These are phyloP conservation scores for Mola mola DNA, from an alignment of 2,113 vertebrate genomes.

Conservation along the genomic window DNA sequence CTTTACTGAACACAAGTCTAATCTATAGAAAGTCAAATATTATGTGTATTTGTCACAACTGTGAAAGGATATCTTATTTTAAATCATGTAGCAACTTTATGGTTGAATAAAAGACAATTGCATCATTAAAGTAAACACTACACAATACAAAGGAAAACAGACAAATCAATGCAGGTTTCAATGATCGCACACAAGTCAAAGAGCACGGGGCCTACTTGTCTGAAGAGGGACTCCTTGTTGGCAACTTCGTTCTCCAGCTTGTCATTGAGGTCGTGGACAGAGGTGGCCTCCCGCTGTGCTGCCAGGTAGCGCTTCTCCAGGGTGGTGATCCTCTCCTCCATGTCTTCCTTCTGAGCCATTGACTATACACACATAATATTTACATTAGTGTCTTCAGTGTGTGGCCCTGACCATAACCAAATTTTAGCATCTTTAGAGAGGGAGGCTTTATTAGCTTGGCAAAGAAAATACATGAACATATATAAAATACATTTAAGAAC, in stretches of 20 bases:
- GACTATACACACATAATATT: conserved; percentile 78
- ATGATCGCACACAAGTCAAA: background rate
- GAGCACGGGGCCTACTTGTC: conserved; percentile 83
- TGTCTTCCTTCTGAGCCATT: conserved; percentile 97
- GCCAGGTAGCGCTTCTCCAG: conserved; percentile 98
- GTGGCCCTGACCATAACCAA: background rate
- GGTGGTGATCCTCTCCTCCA: conserved; percentile 99
- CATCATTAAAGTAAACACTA: background rate
- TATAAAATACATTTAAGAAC: no score
- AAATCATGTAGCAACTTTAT: no score
- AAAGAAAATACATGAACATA: no score
- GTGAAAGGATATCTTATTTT: background rate
- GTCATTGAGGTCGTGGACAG: conserved; percentile 97
- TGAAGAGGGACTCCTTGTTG: conserved; percentile 93
- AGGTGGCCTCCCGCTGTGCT: conserved; percentile 95
- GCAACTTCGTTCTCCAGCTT: conserved; percentile 98
- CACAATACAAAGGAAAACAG: background rate
- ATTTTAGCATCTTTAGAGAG: no score
- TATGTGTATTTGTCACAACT: background rate
- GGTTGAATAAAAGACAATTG: background rate
- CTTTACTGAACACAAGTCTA: background rate
- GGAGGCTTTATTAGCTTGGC: no score
- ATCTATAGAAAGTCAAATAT: background rate
- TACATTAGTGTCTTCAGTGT: background rate
- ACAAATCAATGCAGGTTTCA: background rate